phyloP scores from a whole-genome alignment of 2,888 invertebrate genomes.

The Bursaphelenchus okinawaensis region DNA sequence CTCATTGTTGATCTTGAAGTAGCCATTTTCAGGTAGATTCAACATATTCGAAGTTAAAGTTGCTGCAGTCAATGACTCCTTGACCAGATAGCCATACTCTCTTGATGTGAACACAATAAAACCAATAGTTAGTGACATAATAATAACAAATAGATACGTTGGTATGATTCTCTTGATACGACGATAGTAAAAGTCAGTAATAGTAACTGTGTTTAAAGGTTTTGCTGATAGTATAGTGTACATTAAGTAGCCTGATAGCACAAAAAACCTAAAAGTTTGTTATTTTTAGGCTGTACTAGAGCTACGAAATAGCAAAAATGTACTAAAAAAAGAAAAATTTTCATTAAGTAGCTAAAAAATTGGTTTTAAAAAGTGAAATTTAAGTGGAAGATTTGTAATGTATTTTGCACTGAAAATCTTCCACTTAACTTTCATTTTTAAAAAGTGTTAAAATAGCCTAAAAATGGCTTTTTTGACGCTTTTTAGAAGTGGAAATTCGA shows the following conservation, averaged over 20 bases:
- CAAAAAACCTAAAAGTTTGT: constrained; percentile 13
- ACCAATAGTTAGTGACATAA: neutral
- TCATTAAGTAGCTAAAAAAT: too few relatives aligned
- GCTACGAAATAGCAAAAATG: too few relatives aligned
- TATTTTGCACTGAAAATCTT: too few relatives aligned
- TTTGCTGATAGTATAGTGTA: neutral
- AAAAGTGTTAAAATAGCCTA: too few relatives aligned
- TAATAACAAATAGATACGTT: neutral
- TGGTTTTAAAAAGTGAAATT: too few relatives aligned
- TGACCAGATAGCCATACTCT: neutral
- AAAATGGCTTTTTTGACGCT: too few relatives aligned
- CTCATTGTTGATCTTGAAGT: constrained; percentile 1
- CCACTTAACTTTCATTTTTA: too few relatives aligned
- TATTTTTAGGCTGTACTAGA: too few relatives aligned
- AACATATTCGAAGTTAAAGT: neutral
- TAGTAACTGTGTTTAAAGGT: neutral
- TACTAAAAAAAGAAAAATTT: too few relatives aligned
- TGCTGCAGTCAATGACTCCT: neutral
- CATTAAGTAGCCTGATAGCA: constrained; percentile 17
- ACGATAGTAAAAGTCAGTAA: neutral
- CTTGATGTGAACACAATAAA: neutral
- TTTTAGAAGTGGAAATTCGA: too few relatives aligned
- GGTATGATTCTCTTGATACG: constrained; percentile 4
- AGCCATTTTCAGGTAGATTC: neutral
- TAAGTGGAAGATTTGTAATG: too few relatives aligned